Evolutionary conservation across 2,888 invertebrate genomes (phyloP).

Genomic region (Chalcosyrphus nemorum): DNA sequence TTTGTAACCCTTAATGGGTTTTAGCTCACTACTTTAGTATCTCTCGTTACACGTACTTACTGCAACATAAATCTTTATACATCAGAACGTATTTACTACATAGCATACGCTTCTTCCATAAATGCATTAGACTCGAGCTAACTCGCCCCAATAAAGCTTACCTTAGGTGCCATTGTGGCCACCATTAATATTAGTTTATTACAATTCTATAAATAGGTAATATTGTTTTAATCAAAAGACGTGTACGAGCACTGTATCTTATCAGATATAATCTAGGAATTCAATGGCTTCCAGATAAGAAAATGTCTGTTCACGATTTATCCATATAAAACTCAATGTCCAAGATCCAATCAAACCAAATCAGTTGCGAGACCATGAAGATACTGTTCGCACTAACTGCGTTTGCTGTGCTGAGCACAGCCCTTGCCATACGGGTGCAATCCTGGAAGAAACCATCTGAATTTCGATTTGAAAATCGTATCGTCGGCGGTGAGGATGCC

Average conservation of each 20-base stretch:
- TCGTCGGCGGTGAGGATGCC: slow-evolving; percentile 79
- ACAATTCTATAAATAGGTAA: slow-evolving; percentile 8
- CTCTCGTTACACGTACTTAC: too few species aligned
- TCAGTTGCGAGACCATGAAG: slow-evolving; percentile 11
- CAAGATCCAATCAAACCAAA: background rate
- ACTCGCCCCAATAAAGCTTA: background rate
- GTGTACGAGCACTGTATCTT: slow-evolving; percentile 7
- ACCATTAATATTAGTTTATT: background rate
- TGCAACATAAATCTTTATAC: too few species aligned
- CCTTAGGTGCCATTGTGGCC: background rate
- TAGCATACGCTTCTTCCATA: background rate
- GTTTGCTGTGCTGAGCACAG: background rate
- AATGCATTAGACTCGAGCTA: background rate
- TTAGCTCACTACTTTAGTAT: too few species aligned
- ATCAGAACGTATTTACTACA: too few species aligned
- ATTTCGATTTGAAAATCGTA: slow-evolving; percentile 69
- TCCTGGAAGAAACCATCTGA: slow-evolving; percentile 76
- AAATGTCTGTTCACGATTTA: background rate
- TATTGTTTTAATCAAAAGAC: background rate
- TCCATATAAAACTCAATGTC: slow-evolving; percentile 9
- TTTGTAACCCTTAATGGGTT: too few species aligned
- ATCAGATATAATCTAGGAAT: slow-evolving; percentile 15
- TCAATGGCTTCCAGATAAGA: slow-evolving; percentile 4
- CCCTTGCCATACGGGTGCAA: slow-evolving; percentile 23
- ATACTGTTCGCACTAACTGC: slow-evolving; percentile 19